Conservation (phyloP, 2,888 invertebrate species). For the Himalopsyche anomala region DNA sequence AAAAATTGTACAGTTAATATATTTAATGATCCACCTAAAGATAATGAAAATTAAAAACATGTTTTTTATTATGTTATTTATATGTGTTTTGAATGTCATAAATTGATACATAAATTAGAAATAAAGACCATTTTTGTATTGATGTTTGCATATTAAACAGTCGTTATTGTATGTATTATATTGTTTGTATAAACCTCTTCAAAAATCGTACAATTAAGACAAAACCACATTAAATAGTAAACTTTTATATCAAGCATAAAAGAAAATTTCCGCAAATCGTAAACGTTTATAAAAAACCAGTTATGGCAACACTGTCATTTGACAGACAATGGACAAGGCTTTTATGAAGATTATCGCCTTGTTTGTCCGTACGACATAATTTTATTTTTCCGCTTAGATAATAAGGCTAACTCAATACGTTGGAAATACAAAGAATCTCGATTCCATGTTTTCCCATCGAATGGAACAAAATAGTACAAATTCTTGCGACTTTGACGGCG, state of each 20-base stretch:
- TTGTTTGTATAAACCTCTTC: no score
- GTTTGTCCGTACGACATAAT: not conserved
- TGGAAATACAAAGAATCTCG: conserved; percentile 41
- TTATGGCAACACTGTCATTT: conserved; percentile 22
- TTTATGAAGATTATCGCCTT: conserved; percentile 26
- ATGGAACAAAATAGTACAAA: conserved; percentile 49
- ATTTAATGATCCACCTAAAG: no score
- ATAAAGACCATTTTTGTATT: no score
- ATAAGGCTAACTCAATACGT: not conserved
- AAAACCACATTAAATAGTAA: no score
- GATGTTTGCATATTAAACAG: no score
- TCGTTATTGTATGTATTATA: no score
- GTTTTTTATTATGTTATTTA: no score
- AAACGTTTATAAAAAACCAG: not conserved
- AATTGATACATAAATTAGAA: no score
- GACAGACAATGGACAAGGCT: conserved; percentile 10
- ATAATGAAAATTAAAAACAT: no score
- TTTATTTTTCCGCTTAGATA: conserved; percentile 17
- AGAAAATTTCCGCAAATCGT: conserved; percentile 2
- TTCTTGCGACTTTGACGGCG: conserved; percentile 12
- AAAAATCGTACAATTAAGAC: no score
- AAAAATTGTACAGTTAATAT: no score
- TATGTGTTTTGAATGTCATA: no score
- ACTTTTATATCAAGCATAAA: not conserved
- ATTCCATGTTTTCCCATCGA: conserved; percentile 44